Conservation (phyloP, 2,888 invertebrate species). For the Drosophila trichaetosa region DNA sequence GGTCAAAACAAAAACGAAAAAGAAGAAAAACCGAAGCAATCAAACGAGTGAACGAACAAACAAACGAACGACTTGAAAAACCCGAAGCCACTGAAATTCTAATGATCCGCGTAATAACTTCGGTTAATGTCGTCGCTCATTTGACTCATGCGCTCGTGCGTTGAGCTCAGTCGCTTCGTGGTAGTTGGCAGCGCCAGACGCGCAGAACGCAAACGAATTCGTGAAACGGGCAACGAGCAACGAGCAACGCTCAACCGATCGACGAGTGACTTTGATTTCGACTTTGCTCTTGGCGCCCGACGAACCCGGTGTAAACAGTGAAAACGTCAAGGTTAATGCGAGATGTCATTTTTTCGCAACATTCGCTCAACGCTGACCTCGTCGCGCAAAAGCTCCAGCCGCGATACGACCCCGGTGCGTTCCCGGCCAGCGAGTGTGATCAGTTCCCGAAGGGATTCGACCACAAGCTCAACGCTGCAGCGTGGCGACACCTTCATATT, state of each 20-base stretch:
- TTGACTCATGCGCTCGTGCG: constrained; percentile 17
- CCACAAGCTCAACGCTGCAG: constrained; percentile 77
- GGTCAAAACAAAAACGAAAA: constrained; percentile 72
- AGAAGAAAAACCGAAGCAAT: constrained; percentile 16
- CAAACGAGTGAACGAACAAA: background rate
- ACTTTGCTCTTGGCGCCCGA: constrained; percentile 1
- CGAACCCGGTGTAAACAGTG: background rate
- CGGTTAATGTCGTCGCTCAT: constrained; percentile 43
- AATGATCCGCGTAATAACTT: constrained; percentile 76
- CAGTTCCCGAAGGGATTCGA: constrained; percentile 75
- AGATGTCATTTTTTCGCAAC: constrained; percentile 84
- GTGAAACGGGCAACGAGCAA: background rate
- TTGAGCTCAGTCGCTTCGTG: constrained; percentile 66
- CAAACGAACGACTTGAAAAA: constrained; percentile 1
- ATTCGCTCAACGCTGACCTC: constrained; percentile 81
- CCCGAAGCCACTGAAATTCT: constrained; percentile 66
- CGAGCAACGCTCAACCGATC: background rate
- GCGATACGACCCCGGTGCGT: constrained; percentile 83
- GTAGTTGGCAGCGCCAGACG: constrained; percentile 67
- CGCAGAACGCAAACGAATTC: constrained; percentile 15
- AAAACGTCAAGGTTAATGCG: constrained; percentile 40
- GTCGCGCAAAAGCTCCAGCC: constrained; percentile 80
- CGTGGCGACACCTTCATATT: constrained; percentile 84
- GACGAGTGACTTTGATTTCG: background rate
- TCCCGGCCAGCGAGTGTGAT: constrained; percentile 77